Conservation (phyloP, 2,888 invertebrate genomes). For the Amblyjoppa proteus region DNA sequence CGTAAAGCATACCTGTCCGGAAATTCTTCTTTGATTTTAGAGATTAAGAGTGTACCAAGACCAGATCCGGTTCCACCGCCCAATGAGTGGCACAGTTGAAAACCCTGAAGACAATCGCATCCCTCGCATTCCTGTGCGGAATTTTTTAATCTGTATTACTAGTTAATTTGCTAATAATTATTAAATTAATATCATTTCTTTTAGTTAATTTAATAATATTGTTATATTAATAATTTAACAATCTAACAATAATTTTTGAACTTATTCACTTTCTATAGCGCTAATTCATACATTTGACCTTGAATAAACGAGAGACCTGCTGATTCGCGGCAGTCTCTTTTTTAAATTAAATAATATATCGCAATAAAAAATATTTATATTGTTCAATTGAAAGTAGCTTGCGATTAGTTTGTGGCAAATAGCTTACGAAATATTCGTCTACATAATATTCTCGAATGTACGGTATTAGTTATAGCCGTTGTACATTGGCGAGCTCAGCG, state of each 20-base stretch:
- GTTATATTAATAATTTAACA: too few species aligned
- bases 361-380: not conserved
- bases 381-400: not conserved
- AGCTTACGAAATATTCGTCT: not conserved
- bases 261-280: not conserved
- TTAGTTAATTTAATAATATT: too few species aligned
- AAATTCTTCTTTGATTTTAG: constrained; percentile 88
- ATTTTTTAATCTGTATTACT: not conserved
- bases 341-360: not conserved
- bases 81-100: constrained; percentile 86
- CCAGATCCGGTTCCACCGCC: constrained; percentile 88
- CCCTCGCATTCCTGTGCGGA: constrained; percentile 51
- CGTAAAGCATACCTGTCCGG: constrained; percentile 80
- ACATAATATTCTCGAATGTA: not conserved
- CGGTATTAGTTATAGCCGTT: not conserved
- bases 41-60: constrained; percentile 87
- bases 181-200: too few species aligned
- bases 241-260: not conserved
- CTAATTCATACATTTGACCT: not conserved
- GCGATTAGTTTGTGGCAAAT: not conserved
- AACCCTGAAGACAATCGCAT: constrained; percentile 87
- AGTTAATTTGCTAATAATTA: not conserved
- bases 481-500: not conserved
- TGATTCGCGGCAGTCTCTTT: not conserved
- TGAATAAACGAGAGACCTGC: not conserved